A percentile compares a stretch with the other conserved stretches of the same genome.
These are phyloP conservation scores for Neodiprion pinetum DNA, from an alignment of 1,140 invertebrate species.

Conservation along the genomic window DNA sequence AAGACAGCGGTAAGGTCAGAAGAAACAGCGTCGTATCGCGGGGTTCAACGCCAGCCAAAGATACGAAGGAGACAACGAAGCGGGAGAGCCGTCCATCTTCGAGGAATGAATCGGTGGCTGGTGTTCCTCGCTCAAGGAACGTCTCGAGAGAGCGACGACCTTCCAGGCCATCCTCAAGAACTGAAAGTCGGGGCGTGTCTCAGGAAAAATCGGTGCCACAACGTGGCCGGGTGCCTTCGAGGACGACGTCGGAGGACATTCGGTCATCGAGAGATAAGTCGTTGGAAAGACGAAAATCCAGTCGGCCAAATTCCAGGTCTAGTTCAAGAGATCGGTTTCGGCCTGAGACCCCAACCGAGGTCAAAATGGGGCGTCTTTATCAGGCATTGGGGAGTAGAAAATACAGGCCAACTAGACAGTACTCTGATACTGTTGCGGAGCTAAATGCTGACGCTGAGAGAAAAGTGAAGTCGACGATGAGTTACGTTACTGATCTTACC, in stretches of 20 bases:
- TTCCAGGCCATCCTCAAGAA: conserved; percentile 42
- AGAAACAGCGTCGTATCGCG: conserved; percentile 26
- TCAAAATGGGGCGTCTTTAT: conserved; percentile 44
- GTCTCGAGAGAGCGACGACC: conserved; percentile 36
- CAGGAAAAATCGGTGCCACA: conserved; percentile 24
- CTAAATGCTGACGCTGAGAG: conserved; percentile 64
- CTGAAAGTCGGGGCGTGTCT: conserved; percentile 27
- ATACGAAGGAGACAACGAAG: conserved; percentile 15
- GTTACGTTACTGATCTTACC: conserved; percentile 74
- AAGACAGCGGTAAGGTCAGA: conserved; percentile 15
- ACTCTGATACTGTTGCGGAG: conserved; percentile 18
- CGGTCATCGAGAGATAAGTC: conserved; percentile 14
- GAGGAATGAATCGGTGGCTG: conserved; percentile 38
- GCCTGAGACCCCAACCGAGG: conserved; percentile 30
- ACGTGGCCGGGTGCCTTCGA: conserved; percentile 28
- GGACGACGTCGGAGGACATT: conserved; percentile 28
- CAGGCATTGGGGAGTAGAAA: conserved; percentile 36
- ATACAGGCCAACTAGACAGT: conserved; percentile 25
- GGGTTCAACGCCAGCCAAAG: conserved; percentile 31
- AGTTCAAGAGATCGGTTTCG: conserved; percentile 46
- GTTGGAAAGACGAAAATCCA: conserved; percentile 14
- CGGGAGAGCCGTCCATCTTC: conserved; percentile 28
- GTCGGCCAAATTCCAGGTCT: conserved; percentile 36
- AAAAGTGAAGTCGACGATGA: conserved; percentile 71
- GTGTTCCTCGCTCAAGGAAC: conserved; percentile 38